Percentiles rank a stretch among this genome's conserved stretches.
phyloP scores from a whole-genome alignment of 2,797 vertebrate species.

The Sebastes dallii region DNA sequence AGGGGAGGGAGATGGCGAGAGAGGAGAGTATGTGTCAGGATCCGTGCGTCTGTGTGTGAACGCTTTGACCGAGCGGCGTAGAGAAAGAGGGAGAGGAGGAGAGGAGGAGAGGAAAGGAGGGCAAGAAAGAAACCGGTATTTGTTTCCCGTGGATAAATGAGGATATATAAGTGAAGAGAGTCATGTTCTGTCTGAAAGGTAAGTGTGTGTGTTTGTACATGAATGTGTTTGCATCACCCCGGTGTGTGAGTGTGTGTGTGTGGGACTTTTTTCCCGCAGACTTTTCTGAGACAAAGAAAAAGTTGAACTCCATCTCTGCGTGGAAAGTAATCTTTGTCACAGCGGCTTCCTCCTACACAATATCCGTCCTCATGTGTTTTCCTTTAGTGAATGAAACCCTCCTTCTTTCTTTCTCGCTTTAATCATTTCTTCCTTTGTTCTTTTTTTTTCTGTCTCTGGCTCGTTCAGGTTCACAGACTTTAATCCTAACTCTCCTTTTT shows the following conservation, averaged over 20 bases:
- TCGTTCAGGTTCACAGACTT: constrained; percentile 43
- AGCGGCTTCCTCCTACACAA: constrained; percentile 38
- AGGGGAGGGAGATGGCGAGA: constrained; percentile 55
- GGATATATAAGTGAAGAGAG: constrained; percentile 55
- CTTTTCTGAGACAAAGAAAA: constrained; percentile 74
- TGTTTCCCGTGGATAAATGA: constrained; percentile 39
- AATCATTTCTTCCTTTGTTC: constrained; percentile 53
- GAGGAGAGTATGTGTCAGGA: constrained; percentile 56
- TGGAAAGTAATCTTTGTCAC: constrained; percentile 51
- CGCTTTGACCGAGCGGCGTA: constrained; percentile 34
- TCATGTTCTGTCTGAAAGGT: constrained; percentile 97
- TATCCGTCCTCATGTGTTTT: constrained; percentile 54
- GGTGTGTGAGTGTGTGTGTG: background rate
- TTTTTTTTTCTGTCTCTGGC: constrained; percentile 15
- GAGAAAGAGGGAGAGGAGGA: constrained; percentile 5
- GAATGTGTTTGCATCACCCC: constrained; percentile 15
- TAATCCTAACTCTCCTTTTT: constrained; percentile 8
- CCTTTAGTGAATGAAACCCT: constrained; percentile 28
- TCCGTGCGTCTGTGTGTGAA: constrained; percentile 50
- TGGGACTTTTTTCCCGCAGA: constrained; percentile 33
- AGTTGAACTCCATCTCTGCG: constrained; percentile 58
- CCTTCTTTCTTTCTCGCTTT: constrained; percentile 23
- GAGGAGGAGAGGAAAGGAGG: constrained; percentile 14
- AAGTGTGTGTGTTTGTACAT: constrained; percentile 55
- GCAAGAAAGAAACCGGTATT: constrained; percentile 22